Base-by-base conservation (phyloP, 2,888 invertebrate genomes). In the Sesia apiformis region DNA sequence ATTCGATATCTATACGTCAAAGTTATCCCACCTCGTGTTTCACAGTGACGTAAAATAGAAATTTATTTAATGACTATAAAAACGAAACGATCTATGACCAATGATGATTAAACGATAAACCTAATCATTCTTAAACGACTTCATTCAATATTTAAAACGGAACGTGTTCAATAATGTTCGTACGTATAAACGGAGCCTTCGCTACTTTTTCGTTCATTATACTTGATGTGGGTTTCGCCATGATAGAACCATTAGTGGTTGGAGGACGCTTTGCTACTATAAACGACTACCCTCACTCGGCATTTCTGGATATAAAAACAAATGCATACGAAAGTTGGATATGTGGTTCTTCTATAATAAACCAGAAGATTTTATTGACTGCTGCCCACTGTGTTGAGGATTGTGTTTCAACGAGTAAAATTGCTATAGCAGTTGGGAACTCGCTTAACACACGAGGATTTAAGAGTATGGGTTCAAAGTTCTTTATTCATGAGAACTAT, bases 321-420 rank as follows among this genome's bases (percentile, higher is more conserved):
- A 61, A 63, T 61, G 23, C 5, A 0, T 43, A 52, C 23, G 23
- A 23, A 0, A 8, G 23, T 5, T 67, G 61, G 57, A 54, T 61
- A 0, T 79, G 77, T 40, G 76, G 76, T 0, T 57, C 65, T 0
- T 77, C 78, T 0, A 65, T 79, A 3, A 1, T 79, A 0, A 78
- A 71, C 50, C 67, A 70, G 40, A 38, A 5, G 0, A 53, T 75
- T 4, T 6, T 72, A 0, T 23, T 78, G 1, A 70, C 77, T 0
- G 77, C 75, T 0, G 76, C 66, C 0, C 78, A 78, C 52, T 77
- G 74, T 41, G 0, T 50, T 5, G 50, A 50, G 38, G 50, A 50
- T 39, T 50, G 50, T 38, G 38, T 7, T 5, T 23, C 7, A 50
- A 8, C 38, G 38, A 38, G 7, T 23, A 38, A 4, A 4, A 6